Evolutionary conservation across 2,888 invertebrate species (phyloP).

Genomic region (Octodonta nipae): DNA sequence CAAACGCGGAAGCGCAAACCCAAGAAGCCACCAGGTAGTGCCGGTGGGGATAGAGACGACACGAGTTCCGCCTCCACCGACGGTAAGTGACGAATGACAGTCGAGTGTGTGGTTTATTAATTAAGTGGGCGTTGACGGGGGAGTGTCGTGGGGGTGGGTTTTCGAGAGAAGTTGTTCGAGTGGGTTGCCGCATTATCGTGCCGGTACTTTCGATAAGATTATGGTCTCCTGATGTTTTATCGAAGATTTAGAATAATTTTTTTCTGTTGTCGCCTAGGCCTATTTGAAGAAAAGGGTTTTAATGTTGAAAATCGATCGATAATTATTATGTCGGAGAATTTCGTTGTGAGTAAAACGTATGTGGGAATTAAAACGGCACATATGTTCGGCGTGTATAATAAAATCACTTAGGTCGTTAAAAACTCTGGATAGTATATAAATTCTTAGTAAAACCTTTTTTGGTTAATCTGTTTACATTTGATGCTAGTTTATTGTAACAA

Average conservation of each 20-base stretch:
- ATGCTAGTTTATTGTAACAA: no score
- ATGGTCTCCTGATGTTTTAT: conserved; percentile 21
- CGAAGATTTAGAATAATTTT: conserved; percentile 20
- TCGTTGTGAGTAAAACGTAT: no score
- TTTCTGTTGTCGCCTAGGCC: conserved; percentile 9
- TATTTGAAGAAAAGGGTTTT: not conserved
- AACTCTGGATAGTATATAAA: no score
- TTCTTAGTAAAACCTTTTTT: no score
- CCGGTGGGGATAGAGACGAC: conserved; percentile 34
- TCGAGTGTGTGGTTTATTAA: conserved; percentile 1
- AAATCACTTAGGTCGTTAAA: no score
- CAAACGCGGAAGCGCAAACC: conserved; percentile 92
- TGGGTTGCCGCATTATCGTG: no score
- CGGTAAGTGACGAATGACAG: conserved; percentile 22
- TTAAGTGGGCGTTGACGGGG: conserved; percentile 3
- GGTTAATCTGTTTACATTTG: no score
- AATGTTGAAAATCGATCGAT: no score
- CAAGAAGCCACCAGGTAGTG: conserved; percentile 48
- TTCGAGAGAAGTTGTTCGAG: not conserved
- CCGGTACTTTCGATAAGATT: conserved; percentile 13
- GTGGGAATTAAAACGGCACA: no score
- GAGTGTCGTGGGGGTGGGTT: not conserved
- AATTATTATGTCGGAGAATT: no score
- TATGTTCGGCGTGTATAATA: no score
- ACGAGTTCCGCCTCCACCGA: conserved; percentile 30